These are phyloP conservation scores for Drosophila longiperda DNA, from an alignment of 2,888 invertebrate species.

Conservation along the genomic window DNA sequence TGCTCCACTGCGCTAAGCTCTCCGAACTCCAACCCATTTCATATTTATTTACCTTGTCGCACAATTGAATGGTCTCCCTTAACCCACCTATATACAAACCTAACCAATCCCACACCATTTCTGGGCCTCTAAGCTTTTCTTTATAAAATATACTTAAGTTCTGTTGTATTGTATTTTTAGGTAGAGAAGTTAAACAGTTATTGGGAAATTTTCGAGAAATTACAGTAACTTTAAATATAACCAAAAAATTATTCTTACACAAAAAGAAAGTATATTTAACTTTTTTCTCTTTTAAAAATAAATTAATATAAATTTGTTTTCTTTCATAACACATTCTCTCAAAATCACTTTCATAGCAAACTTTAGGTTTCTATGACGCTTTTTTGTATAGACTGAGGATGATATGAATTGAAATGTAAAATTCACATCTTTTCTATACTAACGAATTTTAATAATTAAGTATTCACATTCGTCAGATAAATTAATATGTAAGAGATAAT, in stretches of 20 bases:
- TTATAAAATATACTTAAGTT: slow-evolving; percentile 12
- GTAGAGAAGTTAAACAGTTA: neutral
- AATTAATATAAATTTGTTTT: neutral
- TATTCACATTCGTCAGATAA: neutral
- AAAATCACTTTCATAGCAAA: neutral
- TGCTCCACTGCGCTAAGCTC: slow-evolving; percentile 26
- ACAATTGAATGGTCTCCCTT: slow-evolving; percentile 17
- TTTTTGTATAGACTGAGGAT: neutral
- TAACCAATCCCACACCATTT: neutral
- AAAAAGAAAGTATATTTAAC: neutral
- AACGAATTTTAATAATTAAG: neutral
- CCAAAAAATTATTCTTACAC: neutral
- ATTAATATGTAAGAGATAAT: neutral
- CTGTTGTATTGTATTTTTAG: neutral
- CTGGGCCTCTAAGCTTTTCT: slow-evolving; percentile 7
- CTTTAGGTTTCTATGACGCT: neutral
- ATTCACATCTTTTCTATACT: neutral
- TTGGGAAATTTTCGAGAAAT: neutral
- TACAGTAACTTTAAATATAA: neutral
- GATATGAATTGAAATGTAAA: neutral
- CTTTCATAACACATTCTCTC: neutral
- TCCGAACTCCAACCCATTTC: slow-evolving; percentile 1
- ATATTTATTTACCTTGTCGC: slow-evolving; percentile 4
- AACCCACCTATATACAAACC: neutral
- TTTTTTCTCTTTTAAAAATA: neutral